Conservation (phyloP, 1,140 invertebrate genomes). For the Drepana arcuata region DNA sequence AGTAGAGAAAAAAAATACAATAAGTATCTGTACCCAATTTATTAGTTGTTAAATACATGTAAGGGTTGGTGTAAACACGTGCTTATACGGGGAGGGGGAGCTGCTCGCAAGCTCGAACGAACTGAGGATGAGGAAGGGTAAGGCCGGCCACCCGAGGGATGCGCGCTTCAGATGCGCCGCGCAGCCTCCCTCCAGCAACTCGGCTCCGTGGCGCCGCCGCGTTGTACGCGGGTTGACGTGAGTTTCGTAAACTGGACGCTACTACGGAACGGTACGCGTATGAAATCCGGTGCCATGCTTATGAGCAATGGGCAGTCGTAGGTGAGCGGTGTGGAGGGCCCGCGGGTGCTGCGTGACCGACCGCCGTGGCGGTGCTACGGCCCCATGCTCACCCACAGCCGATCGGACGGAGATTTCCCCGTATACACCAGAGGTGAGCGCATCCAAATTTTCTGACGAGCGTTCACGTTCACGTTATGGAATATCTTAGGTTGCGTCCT, state of each 20-base stretch:
- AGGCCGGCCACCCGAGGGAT: too few relatives aligned
- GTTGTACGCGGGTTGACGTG: slow-evolving; percentile 39
- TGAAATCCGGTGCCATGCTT: slow-evolving; percentile 38
- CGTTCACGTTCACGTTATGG: too few relatives aligned
- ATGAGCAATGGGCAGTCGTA: slow-evolving; percentile 39
- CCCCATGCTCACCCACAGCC: slow-evolving; percentile 83
- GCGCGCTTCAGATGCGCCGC: slow-evolving; percentile 56
- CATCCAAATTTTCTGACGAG: slow-evolving; percentile 5
- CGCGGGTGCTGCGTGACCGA: slow-evolving; percentile 50
- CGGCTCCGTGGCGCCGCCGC: slow-evolving; percentile 58
- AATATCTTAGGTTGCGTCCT: too few relatives aligned
- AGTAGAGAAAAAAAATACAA: too few relatives aligned
- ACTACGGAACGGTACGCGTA: slow-evolving; percentile 42
- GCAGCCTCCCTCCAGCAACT: slow-evolving; percentile 46
- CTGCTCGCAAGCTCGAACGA: slow-evolving; percentile 9
- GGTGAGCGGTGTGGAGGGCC: slow-evolving; percentile 66
- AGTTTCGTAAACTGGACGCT: slow-evolving; percentile 34
- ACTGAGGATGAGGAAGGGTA: slow-evolving; percentile 28
- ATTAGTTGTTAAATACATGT: too few relatives aligned
- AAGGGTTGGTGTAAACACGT: too few relatives aligned
- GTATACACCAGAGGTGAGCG: slow-evolving; percentile 75
- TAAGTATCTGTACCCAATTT: too few relatives aligned
- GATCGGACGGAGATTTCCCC: slow-evolving; percentile 86
- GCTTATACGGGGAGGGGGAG: slow-evolving; percentile 8
- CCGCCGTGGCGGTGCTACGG: slow-evolving; percentile 73